Percentiles rank a stretch among this genome's conserved stretches.
These are phyloP conservation scores for Bradynema listronoti DNA, from an alignment of 1,140 invertebrate genomes.

Conservation along the genomic window DNA sequence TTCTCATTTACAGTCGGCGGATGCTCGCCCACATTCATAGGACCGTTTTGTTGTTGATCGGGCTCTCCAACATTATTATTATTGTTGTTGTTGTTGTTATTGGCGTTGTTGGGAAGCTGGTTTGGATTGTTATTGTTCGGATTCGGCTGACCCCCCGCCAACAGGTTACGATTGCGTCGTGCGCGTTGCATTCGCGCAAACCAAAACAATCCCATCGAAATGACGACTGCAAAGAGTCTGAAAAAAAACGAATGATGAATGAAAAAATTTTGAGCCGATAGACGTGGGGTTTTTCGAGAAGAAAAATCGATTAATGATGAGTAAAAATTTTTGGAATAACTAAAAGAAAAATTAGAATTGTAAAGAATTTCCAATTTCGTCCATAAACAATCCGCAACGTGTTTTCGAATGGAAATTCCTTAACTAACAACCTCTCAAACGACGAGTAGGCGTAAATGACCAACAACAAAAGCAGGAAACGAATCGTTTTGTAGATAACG, in stretches of 20 bases:
- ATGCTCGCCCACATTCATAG: conserved; percentile 1
- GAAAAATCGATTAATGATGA: no score
- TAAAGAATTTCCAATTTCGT: no score
- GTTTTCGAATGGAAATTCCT: no score
- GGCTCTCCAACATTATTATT: conserved; percentile 8
- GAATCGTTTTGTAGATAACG: conserved; percentile 9
- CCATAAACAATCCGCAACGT: no score
- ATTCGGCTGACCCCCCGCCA: neutral
- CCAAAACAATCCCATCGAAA: conserved; percentile 8
- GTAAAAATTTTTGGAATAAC: no score
- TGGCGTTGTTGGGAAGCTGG: neutral
- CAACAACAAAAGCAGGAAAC: conserved; percentile 11
- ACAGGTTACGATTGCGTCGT: neutral
- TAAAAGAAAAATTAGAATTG: no score
- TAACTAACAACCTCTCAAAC: conserved; percentile 4
- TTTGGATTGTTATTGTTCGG: conserved; percentile 1
- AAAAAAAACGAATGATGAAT: no score
- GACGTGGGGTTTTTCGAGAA: no score
- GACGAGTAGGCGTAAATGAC: conserved; percentile 15
- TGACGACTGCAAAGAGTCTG: no score
- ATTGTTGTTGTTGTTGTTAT: conserved; percentile 8
- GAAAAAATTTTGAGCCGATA: no score
- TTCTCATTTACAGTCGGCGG: neutral
- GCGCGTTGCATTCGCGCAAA: conserved; percentile 16
- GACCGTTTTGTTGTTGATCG: conserved; percentile 1